Conservation (phyloP, 2,113 vertebrate species). For the Hippocampus zosterae region DNA sequence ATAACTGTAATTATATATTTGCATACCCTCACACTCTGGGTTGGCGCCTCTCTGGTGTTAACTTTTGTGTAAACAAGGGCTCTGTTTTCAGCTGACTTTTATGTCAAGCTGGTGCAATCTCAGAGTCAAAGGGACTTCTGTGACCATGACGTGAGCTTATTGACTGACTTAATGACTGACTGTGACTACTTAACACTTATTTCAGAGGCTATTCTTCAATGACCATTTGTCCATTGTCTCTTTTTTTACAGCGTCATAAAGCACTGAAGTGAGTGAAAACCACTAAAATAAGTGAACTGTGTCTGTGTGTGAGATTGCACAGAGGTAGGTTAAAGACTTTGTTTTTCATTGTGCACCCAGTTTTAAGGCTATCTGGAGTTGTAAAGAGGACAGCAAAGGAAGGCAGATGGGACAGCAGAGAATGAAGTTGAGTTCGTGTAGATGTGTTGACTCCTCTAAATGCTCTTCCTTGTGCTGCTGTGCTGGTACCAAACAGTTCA, state of each 20-base stretch:
- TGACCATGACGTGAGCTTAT: constrained; percentile 24
- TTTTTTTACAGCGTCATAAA: constrained; percentile 58
- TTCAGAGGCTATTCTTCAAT: constrained; percentile 51
- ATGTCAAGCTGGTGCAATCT: background rate
- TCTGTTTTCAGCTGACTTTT: background rate
- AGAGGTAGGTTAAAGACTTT: constrained; percentile 72
- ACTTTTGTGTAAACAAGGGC: background rate
- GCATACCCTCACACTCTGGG: background rate
- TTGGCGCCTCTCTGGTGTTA: background rate
- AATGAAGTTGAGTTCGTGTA: constrained; percentile 47
- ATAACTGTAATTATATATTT: background rate
- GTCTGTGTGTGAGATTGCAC: constrained; percentile 17
- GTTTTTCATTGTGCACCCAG: constrained; percentile 50
- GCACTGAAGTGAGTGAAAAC: constrained; percentile 50
- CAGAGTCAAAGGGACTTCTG: background rate
- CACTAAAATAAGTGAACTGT: constrained; percentile 58
- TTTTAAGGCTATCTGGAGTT: constrained; percentile 38
- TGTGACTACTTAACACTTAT: constrained; percentile 31
- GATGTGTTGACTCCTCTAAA: constrained; percentile 36
- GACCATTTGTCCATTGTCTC: constrained; percentile 73
- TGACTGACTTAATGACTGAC: constrained; percentile 45
- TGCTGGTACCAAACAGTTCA: constrained; percentile 25
- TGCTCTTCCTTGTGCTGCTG: constrained; percentile 3
- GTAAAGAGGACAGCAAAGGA: constrained; percentile 42
- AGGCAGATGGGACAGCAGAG: constrained; percentile 42